phyloP scores from a whole-genome alignment of 2,113 vertebrate genomes.

The Microcebus griseorufus region DNA sequence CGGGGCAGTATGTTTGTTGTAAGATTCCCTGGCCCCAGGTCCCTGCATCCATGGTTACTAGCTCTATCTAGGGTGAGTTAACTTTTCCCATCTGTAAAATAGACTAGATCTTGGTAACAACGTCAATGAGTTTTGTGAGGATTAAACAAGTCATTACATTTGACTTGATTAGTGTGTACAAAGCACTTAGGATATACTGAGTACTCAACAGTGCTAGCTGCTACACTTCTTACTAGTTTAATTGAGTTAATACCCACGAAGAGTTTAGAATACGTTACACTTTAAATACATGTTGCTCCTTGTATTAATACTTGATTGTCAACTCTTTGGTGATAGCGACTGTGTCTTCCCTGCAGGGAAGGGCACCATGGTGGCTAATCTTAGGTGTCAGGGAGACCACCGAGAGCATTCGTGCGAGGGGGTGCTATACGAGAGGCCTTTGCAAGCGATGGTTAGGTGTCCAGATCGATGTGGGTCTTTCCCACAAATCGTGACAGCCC shows the following conservation, averaged over 20 bases:
- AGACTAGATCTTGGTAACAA: not conserved
- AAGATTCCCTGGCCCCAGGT: not conserved
- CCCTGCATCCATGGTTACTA: rapidly evolving
- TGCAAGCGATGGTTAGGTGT: no score
- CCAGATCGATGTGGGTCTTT: not conserved
- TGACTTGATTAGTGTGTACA: not conserved
- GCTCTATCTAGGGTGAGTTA: not conserved
- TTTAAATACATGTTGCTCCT: not conserved
- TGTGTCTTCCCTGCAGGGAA: not conserved
- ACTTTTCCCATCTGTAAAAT: not conserved
- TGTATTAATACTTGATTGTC: not conserved
- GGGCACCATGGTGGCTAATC: rapidly evolving
- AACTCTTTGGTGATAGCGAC: not conserved
- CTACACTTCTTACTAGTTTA: not conserved
- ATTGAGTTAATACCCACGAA: not conserved
- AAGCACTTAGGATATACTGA: not conserved
- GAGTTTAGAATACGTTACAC: not conserved
- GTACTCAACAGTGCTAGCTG: not conserved
- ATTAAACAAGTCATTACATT: not conserved
- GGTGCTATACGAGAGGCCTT: not conserved
- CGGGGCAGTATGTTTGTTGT: rapidly evolving
- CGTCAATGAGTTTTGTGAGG: not conserved
- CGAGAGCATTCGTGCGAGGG: not conserved
- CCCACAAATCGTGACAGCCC: not conserved
- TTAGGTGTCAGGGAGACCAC: not conserved